Conservation (phyloP, 2,888 invertebrate genomes). For the Pantelozetes paolii region DNA sequence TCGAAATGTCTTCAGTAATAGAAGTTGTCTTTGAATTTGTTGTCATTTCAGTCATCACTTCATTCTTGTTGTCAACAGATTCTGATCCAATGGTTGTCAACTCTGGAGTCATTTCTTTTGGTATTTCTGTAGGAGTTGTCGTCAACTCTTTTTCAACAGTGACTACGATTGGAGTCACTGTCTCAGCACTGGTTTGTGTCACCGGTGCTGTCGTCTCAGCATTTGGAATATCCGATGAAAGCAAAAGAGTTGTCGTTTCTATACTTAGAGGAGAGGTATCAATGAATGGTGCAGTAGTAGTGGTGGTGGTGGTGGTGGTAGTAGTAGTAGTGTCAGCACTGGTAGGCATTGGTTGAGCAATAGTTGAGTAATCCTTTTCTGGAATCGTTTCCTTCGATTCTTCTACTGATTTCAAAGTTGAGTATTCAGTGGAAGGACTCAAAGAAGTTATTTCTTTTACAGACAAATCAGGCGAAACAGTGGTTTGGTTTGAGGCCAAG, state of each 20-base stretch:
- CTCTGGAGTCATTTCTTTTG: not conserved
- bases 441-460: not conserved
- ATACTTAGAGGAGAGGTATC: not conserved
- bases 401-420: not conserved
- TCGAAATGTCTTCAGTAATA: not conserved
- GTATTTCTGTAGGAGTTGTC: not conserved
- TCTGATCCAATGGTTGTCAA: not conserved
- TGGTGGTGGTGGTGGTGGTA: no score
- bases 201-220: no score
- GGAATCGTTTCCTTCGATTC: not conserved
- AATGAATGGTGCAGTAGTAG: no score
- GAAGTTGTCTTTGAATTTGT: not conserved
- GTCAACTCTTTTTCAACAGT: not conserved
- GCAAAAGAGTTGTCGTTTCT: not conserved
- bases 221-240: not conserved
- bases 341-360: not conserved
- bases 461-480: no score
- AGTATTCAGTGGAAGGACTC: not conserved
- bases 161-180: not conserved
- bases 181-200: no score
- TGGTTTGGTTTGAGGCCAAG: no score
- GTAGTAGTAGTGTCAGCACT: not conserved
- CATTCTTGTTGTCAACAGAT: not conserved
- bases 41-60: not conserved
- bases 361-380: not conserved